Evolutionary conservation across 2,113 vertebrate genomes (phyloP).

Genomic region (Mesoclemmys tuberculata): DNA sequence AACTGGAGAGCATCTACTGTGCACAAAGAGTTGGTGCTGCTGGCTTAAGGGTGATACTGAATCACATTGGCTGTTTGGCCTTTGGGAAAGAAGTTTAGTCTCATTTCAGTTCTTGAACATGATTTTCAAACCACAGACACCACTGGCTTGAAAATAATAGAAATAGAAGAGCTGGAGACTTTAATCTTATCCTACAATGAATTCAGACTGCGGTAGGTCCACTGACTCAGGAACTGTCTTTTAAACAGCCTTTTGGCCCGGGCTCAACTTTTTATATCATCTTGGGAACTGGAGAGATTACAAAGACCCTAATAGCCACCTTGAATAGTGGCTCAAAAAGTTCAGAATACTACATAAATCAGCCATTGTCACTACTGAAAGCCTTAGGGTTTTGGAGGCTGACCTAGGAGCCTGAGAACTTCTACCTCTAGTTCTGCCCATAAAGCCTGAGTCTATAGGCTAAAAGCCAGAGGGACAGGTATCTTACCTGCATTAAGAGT

Average conservation of each 20-base stretch:
- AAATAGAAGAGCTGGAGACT: background rate
- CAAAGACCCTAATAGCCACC: background rate
- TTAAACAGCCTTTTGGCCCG: background rate
- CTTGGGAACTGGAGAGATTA: background rate
- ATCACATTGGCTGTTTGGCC: background rate
- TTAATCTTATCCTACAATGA: background rate
- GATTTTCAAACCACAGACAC: background rate
- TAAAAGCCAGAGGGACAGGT: background rate
- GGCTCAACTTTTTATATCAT: accelerated
- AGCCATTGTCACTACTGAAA: accelerated
- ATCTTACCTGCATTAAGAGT: background rate
- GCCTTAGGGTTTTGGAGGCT: background rate
- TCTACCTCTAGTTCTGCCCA: background rate
- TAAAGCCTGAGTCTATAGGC: background rate
- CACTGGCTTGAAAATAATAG: accelerated
- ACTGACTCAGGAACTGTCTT: background rate
- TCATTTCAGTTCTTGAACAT: background rate
- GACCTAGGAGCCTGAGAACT: background rate
- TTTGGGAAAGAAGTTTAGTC: background rate
- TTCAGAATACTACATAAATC: background rate
- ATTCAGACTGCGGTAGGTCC: background rate
- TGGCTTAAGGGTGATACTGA: background rate
- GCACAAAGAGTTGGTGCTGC: background rate
- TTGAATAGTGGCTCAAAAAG: background rate
- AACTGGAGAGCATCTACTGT: background rate